Base-by-base conservation (phyloP, 2,113 vertebrate genomes). In the Pituophis catenifer region DNA sequence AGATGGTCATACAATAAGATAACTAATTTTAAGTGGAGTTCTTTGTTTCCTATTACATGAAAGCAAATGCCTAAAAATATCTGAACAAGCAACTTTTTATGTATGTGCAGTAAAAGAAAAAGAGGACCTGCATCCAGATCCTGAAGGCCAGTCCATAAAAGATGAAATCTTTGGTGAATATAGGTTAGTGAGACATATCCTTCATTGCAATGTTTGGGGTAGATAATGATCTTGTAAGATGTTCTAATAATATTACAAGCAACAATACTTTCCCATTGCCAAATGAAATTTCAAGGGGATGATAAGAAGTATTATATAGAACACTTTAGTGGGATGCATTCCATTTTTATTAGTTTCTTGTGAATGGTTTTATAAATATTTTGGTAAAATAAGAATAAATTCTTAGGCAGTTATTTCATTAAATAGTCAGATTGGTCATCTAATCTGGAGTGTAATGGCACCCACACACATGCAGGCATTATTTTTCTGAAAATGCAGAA, bases 121-220 rank as follows among this genome's bases (percentile, higher is more conserved):
- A 94, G 99, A 99, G 97, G 99, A 99, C 97, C 98, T 99, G 88
- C 98, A 99, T 96, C 99, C 99, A 95, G 99, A 99, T 94, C 97
- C 99, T 0, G 99, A 99, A 97, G 98, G 99, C 95, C 99, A 99
- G 94, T 99, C 98, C 93, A 98, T 98, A 97, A 99, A 99, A 98
- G 99, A 99, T 91, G 99, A 99, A 98, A 99, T 99, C 33, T 99
- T 99, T 97, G 99, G 99, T 94, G 99, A 99, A 98, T 99, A 99
- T 98, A 99, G 99, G 99, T 99, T 98, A 98, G 95, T 94, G 59
- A 91, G 93, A 91, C 12, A 5, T 94, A 93, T 86, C 88, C 90
- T 95, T 93, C 91, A 12, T 24, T 94, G 0, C 95, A 94, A 86
- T 95, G 93, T 94, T 95, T 86, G 93, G 91, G 86, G 57, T 86